A percentile compares a stretch with the other conserved stretches of the same genome.
Conservation (phyloP, 2,888 invertebrate genomes). For the Tipula helvola region DNA sequence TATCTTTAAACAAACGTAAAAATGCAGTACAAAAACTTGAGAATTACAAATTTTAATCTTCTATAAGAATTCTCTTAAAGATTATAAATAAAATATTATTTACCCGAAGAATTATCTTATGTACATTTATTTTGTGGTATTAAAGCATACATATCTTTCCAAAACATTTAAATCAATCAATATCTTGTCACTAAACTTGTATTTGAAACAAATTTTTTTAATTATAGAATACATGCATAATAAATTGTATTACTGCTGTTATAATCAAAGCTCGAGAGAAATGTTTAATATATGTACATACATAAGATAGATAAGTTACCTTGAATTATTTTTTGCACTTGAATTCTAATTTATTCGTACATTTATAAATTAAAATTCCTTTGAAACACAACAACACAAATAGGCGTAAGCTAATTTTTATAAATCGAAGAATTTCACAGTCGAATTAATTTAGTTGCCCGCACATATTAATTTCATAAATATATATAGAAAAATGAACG, state of each 20-base stretch:
- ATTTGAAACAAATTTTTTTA: neutral
- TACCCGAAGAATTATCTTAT: too few species aligned
- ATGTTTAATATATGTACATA: too few species aligned
- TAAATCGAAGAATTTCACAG: neutral
- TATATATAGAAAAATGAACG: neutral
- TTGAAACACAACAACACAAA: neutral
- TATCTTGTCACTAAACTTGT: neutral
- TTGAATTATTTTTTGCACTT: neutral
- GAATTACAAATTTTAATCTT: too few species aligned
- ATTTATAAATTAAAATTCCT: neutral
- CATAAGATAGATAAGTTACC: neutral
- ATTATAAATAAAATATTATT: too few species aligned
- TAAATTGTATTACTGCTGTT: neutral
- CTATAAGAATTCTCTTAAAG: too few species aligned
- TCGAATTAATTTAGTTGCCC: neutral
- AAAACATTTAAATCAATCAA: neutral
- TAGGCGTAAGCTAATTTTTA: neutral
- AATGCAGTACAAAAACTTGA: too few species aligned
- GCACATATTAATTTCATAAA: neutral
- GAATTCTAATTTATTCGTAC: neutral
- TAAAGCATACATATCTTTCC: neutral
- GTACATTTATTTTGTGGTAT: too few species aligned
- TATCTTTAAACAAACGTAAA: too few species aligned
- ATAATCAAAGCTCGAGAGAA: neutral
- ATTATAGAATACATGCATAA: neutral